Conservation (phyloP, 2,797 vertebrate species). For the Gallinago stenura region DNA sequence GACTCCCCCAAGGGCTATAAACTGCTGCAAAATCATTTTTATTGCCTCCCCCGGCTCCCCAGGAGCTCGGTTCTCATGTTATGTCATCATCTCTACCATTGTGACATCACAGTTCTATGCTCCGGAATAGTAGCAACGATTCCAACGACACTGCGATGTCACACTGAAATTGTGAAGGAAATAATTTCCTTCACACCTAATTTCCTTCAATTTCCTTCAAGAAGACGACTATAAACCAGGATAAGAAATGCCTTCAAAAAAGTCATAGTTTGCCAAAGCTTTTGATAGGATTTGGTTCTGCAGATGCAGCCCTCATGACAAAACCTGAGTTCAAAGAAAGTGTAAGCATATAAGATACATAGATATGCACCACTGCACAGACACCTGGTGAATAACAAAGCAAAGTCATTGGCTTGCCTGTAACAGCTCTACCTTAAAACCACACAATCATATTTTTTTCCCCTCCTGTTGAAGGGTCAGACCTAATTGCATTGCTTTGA, state of each 20-base stretch:
- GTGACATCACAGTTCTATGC: background rate
- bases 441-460: fast-evolving
- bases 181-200: background rate
- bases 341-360: background rate
- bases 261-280: background rate
- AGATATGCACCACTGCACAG: background rate
- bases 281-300: background rate
- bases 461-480: background rate
- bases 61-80: background rate
- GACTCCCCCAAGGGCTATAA: background rate
- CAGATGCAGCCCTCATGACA: background rate
- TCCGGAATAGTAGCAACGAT: background rate
- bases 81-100: background rate
- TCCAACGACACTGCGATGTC: background rate
- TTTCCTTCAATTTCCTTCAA: background rate
- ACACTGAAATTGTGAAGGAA: background rate
- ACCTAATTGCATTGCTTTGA: background rate
- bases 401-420: background rate
- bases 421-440: background rate
- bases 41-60: background rate
- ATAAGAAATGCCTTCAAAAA: background rate
- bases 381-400: background rate
- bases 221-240: background rate
- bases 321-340: background rate
- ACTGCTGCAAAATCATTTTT: background rate